These are phyloP conservation scores for Junonia oenone DNA, from an alignment of 2,888 invertebrate species.

Conservation along the genomic window DNA sequence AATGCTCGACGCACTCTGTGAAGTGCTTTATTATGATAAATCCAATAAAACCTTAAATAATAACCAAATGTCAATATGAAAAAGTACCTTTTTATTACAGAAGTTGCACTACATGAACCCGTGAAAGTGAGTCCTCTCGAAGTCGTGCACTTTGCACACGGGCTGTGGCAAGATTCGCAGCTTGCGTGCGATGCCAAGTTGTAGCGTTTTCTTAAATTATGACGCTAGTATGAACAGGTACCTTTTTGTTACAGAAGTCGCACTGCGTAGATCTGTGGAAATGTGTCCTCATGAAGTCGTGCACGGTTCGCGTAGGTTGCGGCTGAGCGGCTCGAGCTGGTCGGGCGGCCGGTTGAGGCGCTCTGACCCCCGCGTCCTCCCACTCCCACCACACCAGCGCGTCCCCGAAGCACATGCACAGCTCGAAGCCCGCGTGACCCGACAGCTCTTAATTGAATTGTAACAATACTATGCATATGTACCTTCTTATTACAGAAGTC, in stretches of 20 bases:
- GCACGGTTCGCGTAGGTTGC: constrained; percentile 60
- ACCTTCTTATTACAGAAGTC: constrained; percentile 97
- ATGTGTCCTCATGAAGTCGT: constrained; percentile 92
- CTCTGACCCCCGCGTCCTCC: constrained; percentile 69
- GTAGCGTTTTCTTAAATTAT: neutral
- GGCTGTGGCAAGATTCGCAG: too few species aligned
- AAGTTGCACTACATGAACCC: too few species aligned
- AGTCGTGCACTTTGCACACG: too few species aligned
- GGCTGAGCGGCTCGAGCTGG: constrained; percentile 36
- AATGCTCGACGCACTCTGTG: too few species aligned
- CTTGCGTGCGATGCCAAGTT: too few species aligned
- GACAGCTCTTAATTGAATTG: constrained; percentile 57
- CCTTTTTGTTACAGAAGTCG: constrained; percentile 96
- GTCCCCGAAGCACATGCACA: constrained; percentile 94
- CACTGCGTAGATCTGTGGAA: constrained; percentile 94
- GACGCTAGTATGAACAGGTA: constrained; percentile 46
- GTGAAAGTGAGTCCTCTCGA: too few species aligned
- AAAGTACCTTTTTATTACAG: too few species aligned
- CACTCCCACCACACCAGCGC: constrained; percentile 90
- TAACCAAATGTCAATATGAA: too few species aligned
- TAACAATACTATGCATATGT: constrained; percentile 17
- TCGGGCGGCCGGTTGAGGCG: constrained; percentile 46
- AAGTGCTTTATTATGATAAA: too few species aligned
- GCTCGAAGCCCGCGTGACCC: constrained; percentile 92
- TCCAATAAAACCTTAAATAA: too few species aligned